Conservation (phyloP, 2,113 vertebrate species). For the Potamarius usumacintae region DNA sequence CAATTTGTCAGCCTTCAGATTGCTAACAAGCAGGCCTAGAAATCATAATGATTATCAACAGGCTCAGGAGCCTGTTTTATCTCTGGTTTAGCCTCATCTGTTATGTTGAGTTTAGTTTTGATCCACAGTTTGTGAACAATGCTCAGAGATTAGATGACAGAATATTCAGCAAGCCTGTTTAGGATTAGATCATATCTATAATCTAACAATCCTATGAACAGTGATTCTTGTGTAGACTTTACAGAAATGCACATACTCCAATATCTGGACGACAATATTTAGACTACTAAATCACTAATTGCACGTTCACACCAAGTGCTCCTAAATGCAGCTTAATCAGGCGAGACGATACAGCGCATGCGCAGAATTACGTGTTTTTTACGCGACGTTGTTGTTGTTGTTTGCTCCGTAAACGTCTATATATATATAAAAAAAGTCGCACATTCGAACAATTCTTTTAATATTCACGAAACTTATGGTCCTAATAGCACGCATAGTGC, state of each 20-base stretch:
- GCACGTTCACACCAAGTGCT: background rate
- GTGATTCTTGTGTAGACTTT: no score
- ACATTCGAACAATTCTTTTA: no score
- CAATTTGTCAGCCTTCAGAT: background rate
- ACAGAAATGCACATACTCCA: background rate
- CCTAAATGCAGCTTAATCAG: background rate
- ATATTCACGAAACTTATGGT: background rate
- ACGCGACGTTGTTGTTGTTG: background rate
- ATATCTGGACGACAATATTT: background rate
- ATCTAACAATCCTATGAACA: no score
- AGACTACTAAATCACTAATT: background rate
- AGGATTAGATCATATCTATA: background rate
- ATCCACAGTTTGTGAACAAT: background rate
- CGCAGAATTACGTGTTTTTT: background rate
- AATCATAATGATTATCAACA: background rate
- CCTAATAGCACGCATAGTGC: background rate
- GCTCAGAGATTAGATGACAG: background rate
- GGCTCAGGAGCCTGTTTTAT: background rate
- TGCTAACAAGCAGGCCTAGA: background rate
- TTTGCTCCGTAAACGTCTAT: background rate
- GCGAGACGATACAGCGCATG: slow-evolving; percentile 3
- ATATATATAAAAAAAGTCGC: background rate
- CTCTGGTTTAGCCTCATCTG: background rate
- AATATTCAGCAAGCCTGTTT: background rate
- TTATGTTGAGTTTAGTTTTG: background rate